phyloP scores from a whole-genome alignment of 2,797 vertebrate genomes.

The Morus bassanus region DNA sequence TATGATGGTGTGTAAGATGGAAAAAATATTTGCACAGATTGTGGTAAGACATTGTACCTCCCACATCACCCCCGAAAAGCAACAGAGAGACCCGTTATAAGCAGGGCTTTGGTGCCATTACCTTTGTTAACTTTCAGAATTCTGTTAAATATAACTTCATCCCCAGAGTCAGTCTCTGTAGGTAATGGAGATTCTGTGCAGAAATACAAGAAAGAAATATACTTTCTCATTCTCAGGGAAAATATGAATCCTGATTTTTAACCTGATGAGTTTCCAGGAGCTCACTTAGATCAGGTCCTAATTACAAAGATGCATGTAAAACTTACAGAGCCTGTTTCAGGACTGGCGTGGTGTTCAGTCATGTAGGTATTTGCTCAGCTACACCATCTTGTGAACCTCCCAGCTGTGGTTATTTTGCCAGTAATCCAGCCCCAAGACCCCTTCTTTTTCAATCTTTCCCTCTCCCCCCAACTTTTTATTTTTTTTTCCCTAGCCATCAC shows the following conservation, averaged over 20 bases:
- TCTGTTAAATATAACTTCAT: constrained; percentile 36
- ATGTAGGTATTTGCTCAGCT: background rate
- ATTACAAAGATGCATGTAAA: background rate
- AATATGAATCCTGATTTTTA: background rate
- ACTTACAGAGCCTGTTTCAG: background rate
- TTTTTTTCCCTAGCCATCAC: rapidly evolving
- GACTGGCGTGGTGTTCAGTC: background rate
- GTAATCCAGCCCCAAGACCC: background rate
- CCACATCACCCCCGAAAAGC: background rate
- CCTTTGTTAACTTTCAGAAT: constrained; percentile 61
- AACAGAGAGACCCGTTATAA: background rate
- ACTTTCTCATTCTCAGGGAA: background rate
- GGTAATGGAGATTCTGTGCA: constrained; percentile 6
- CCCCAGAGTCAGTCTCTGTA: background rate
- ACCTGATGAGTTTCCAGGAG: background rate
- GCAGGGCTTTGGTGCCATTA: background rate
- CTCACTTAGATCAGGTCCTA: background rate
- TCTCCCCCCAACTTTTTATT: background rate
- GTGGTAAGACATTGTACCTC: background rate
- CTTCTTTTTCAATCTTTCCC: background rate
- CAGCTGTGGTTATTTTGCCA: background rate
- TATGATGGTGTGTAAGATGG: background rate
- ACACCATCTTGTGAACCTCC: background rate
- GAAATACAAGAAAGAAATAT: background rate
- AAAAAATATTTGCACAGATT: background rate